phyloP scores from a whole-genome alignment of 2,888 invertebrate species.

The Galeruca laticollis region DNA sequence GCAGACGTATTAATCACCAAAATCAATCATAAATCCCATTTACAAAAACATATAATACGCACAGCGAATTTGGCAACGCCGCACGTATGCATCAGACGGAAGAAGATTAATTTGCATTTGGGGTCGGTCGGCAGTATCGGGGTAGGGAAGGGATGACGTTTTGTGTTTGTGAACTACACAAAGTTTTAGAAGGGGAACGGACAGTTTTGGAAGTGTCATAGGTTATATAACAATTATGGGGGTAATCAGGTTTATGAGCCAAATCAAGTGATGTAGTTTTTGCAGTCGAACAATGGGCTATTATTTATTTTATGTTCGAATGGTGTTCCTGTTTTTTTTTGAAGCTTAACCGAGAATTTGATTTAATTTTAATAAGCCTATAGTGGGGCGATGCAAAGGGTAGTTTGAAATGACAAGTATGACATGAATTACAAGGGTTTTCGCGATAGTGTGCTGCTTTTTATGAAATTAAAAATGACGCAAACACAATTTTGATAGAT shows the following conservation, averaged over 20 bases:
- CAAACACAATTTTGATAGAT: too few species aligned
- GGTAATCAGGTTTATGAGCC: constrained; percentile 43
- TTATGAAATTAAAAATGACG: too few species aligned
- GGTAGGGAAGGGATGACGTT: constrained; percentile 44
- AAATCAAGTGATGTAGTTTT: constrained; percentile 41
- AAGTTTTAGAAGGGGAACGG: constrained; percentile 37
- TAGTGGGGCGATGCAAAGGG: too few species aligned
- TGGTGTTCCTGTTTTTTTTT: background rate
- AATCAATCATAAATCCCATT: too few species aligned
- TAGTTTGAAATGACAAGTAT: too few species aligned
- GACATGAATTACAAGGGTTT: too few species aligned
- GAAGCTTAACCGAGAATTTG: background rate
- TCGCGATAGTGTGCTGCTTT: too few species aligned
- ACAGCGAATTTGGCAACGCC: constrained; percentile 27
- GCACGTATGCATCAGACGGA: constrained; percentile 53
- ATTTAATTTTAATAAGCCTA: too few species aligned
- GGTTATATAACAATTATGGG: constrained; percentile 45
- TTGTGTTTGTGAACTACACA: constrained; percentile 39
- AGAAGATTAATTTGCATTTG: constrained; percentile 60
- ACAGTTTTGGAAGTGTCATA: constrained; percentile 41
- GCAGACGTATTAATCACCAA: too few species aligned
- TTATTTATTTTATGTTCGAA: constrained; percentile 15
- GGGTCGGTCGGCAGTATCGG: constrained; percentile 42
- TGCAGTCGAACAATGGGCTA: constrained; percentile 32
- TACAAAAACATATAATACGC: too few species aligned